These are phyloP conservation scores for Dendrocopos noguchii DNA, from an alignment of 2,113 vertebrate species.

Conservation along the genomic window DNA sequence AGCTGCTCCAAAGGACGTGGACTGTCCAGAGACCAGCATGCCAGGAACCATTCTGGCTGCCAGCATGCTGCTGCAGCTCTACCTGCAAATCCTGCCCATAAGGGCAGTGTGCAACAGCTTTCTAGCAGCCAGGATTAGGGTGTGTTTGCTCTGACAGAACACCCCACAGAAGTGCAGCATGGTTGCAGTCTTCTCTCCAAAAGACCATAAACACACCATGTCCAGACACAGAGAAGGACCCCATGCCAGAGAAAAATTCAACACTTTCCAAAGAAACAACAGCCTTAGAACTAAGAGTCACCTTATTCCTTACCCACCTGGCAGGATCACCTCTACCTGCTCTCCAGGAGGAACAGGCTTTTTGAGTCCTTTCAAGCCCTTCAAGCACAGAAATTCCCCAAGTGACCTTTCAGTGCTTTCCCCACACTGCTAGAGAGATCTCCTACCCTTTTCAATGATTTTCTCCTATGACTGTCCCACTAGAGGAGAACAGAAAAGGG, in stretches of 20 bases:
- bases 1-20: background rate
- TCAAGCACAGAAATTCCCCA: background rate
- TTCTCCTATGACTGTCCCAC: background rate
- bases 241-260: background rate
- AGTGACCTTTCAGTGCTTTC: background rate
- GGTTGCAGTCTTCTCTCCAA: background rate
- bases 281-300: background rate
- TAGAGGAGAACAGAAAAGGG: background rate
- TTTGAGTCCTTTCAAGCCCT: background rate
- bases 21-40: background rate
- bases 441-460: background rate
- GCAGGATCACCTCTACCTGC: background rate
- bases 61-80: background rate
- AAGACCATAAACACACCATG: background rate
- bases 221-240: background rate
- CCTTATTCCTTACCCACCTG: fast-evolving
- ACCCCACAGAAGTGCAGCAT: background rate
- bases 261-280: background rate
- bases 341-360: background rate
- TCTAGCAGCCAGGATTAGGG: background rate
- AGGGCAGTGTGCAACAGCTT: background rate
- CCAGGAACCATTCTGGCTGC: background rate
- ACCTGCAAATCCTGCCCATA: background rate
- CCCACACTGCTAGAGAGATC: background rate
- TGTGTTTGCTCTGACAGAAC: background rate